Evolutionary conservation across 2,797 vertebrate genomes (phyloP), one percentile per base, ranked within the genome.

Genomic region (Arctocebus calabarensis): DNA sequence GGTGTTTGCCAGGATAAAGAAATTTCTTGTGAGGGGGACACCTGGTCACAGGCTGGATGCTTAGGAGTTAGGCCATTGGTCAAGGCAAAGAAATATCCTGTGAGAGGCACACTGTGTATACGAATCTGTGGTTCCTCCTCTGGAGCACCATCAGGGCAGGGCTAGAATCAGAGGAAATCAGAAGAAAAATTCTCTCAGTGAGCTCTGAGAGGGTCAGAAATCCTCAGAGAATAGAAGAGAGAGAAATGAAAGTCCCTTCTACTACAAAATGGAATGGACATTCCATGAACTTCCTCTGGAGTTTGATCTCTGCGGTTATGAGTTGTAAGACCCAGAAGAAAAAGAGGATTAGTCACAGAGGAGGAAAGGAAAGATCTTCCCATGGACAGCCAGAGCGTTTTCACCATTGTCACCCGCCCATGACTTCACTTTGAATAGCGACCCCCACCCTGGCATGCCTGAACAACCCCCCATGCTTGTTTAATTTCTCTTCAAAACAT

Each of bases 121-220:
- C 10, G 34, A 52, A 59, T 1, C n/a, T 13, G 22, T 8, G 1
- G 13, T 34, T 23, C 52, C 3, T 37, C 13, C 1, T 23, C 23
- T 11, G 1, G 34, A 3, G 16, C 34, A 12, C 4, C 0, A 2
- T 29, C 3, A 19, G 16, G 16, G 73, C 23, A 17, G 23, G 55
- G 78, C 23, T 16, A 27, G 52, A 79, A 23, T 57, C 25, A 75
- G 77, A 25, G 3, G 4, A 59, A 79, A 59, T 79, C 16, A 59
- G 52, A 79, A n/a, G 34, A 34, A 37, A 59, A 25, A 37, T 13
- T 48, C 48, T 48, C 48, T 48, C 48, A 48, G 57, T 52, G 52
- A 52, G 22, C 1, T 78, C 11, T 14, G 52, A 79, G n/a, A 70
- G 23, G 81, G 10, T 59, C n/a, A 40, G 68, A 25, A 37, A 40